These are phyloP conservation scores for Channa maculata DNA, from an alignment of 2,113 vertebrate genomes.

Conservation along the genomic window DNA sequence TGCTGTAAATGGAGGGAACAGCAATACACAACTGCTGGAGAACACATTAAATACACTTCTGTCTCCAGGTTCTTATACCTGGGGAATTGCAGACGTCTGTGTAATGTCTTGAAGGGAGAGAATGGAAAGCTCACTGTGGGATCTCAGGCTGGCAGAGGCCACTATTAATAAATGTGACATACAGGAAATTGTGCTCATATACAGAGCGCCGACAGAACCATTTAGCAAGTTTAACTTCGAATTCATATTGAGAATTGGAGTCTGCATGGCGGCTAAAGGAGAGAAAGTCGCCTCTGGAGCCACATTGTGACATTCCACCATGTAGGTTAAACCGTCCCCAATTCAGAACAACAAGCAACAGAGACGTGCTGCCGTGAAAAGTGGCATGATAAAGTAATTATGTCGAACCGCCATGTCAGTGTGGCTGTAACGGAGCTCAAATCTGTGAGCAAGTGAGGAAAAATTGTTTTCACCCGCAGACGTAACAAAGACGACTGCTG, in stretches of 20 bases:
- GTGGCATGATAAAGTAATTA: background rate
- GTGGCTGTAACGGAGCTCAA: background rate
- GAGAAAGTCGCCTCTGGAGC: constrained; percentile 18
- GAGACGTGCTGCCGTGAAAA: background rate
- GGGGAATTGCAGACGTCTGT: background rate
- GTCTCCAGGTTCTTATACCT: too few relatives aligned
- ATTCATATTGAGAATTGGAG: background rate
- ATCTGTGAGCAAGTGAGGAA: background rate
- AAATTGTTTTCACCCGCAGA: constrained; percentile 23
- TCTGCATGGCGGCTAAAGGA: background rate
- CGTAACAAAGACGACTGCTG: constrained; percentile 37
- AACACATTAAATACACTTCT: background rate
- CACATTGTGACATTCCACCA: constrained; percentile 1
- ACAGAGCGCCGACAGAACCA: background rate
- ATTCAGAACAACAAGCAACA: background rate
- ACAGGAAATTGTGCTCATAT: constrained; percentile 46
- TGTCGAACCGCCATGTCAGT: constrained; percentile 1
- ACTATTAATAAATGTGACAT: background rate
- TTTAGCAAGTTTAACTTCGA: constrained; percentile 15
- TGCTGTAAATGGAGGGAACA: too few relatives aligned
- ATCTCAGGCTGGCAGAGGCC: too few relatives aligned
- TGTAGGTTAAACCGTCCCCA: background rate
- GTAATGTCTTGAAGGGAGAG: background rate
- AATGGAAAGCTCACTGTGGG: too few relatives aligned
- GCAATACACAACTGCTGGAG: too few relatives aligned